Percentiles rank a stretch among this genome's conserved stretches.
These are phyloP conservation scores for Montipora cactus DNA, from an alignment of 64 coral and sea anemone species.

Conservation along the genomic window DNA sequence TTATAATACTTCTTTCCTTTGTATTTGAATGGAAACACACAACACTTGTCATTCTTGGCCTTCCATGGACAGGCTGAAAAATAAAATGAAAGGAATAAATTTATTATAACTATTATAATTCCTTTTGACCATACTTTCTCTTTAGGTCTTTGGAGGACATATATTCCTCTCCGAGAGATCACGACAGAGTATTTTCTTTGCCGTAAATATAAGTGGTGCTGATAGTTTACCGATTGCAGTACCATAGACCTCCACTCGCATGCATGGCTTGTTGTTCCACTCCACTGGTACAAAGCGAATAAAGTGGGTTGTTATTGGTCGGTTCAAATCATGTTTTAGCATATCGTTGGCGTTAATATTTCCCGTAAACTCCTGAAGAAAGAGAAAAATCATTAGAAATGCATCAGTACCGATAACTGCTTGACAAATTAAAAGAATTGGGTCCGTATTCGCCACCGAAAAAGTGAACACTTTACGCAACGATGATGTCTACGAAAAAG, in stretches of 20 bases:
- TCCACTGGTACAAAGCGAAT: constrained; percentile 37
- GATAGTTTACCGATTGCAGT: constrained; percentile 6
- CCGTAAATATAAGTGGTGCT: too few relatives aligned
- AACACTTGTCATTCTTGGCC: constrained; percentile 18
- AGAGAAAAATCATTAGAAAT: too few relatives aligned
- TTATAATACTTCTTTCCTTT: constrained; percentile 49
- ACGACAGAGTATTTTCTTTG: too few relatives aligned
- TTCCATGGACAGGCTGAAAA: constrained; percentile 44
- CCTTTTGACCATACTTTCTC: too few relatives aligned
- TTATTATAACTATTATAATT: neutral
- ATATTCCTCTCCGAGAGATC: too few relatives aligned
- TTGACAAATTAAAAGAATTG: too few relatives aligned
- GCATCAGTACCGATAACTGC: too few relatives aligned
- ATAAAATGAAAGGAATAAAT: neutral
- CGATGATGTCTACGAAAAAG: too few relatives aligned
- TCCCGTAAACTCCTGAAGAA: constrained; percentile 7
- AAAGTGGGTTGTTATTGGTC: constrained; percentile 27
- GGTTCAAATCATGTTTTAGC: constrained; percentile 31
- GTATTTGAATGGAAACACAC: constrained; percentile 63
- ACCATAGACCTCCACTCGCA: constrained; percentile 25
- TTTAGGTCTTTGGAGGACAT: too few relatives aligned
- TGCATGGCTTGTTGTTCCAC: constrained; percentile 35
- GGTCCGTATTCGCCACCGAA: too few relatives aligned
- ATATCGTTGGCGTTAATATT: constrained; percentile 15
- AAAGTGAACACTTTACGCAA: too few relatives aligned